Percentiles rank a stretch among this genome's conserved stretches.
Evolutionary conservation across 2,797 vertebrate genomes (phyloP).

Genomic region (Champsocephalus gunnari): DNA sequence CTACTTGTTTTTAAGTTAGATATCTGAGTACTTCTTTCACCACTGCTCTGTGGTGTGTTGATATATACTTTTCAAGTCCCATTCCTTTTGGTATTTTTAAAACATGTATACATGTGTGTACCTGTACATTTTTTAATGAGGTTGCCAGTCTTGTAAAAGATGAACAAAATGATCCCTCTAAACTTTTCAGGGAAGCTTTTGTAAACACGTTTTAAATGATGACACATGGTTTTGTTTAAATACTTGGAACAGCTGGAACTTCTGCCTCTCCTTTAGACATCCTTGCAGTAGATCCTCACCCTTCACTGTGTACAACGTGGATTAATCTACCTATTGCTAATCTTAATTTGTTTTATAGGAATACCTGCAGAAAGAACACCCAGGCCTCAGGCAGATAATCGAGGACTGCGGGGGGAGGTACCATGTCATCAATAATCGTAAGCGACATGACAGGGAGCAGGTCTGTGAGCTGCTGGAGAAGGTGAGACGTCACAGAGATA

Average conservation of each 20-base stretch:
- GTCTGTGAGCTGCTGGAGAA: conserved; percentile 79
- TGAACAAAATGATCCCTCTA: not conserved
- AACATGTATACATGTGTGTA: not conserved
- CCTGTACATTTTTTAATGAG: not conserved
- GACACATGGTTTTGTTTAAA: not conserved
- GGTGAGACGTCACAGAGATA: conserved; percentile 53
- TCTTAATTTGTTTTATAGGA: conserved; percentile 47
- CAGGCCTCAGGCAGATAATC: conserved; percentile 74
- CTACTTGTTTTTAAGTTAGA: too few relatives aligned
- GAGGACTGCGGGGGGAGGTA: conserved; percentile 72
- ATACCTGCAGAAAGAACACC: conserved; percentile 74
- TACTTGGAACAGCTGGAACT: not conserved
- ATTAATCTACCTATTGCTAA: not conserved
- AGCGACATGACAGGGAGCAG: conserved; percentile 75
- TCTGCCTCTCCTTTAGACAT: not conserved
- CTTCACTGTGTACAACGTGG: not conserved
- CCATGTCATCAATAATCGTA: conserved; percentile 84
- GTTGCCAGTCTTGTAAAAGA: not conserved
- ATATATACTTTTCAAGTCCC: not conserved
- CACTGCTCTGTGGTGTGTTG: not conserved
- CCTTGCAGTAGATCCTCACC: not conserved
- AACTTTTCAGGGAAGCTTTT: not conserved
- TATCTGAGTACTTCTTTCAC: too few relatives aligned
- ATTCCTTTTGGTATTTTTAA: not conserved
- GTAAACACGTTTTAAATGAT: not conserved